Percentiles rank a stretch among this genome's conserved stretches.
These are phyloP conservation scores for Zosterops pallidus DNA, from an alignment of 2,113 vertebrate genomes.

Conservation along the genomic window DNA sequence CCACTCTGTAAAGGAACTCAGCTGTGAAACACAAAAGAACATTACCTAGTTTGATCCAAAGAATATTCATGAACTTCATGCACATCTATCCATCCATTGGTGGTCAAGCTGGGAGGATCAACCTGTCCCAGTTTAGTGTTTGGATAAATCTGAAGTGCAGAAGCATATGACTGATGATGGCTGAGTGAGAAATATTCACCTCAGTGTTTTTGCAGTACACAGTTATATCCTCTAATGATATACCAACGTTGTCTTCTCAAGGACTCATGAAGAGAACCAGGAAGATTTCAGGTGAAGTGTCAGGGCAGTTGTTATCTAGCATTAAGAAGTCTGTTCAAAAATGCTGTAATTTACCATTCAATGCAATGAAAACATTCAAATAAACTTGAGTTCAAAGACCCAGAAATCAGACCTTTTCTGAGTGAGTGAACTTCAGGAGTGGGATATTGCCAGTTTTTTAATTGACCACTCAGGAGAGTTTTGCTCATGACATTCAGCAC, in stretches of 20 bases:
- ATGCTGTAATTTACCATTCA: background rate
- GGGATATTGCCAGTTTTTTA: background rate
- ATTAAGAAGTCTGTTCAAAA: background rate
- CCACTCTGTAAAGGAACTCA: background rate
- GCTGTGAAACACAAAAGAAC: background rate
- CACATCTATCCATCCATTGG: accelerated
- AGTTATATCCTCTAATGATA: background rate
- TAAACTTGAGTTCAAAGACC: background rate
- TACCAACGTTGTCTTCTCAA: background rate
- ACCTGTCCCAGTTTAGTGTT: background rate
- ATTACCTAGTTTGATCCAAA: background rate
- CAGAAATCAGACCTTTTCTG: background rate
- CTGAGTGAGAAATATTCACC: background rate
- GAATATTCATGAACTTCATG: background rate
- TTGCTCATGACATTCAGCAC: background rate
- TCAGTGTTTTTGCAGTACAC: background rate
- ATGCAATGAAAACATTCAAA: background rate
- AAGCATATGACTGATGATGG: background rate
- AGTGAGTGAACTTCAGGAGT: background rate
- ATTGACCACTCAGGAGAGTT: background rate
- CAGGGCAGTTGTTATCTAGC: background rate
- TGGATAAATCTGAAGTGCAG: background rate
- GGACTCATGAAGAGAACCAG: background rate
- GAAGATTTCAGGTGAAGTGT: background rate
- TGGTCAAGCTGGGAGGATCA: background rate